Conservation (phyloP, 2,888 invertebrate species). For the Drosophila nigricruria region DNA sequence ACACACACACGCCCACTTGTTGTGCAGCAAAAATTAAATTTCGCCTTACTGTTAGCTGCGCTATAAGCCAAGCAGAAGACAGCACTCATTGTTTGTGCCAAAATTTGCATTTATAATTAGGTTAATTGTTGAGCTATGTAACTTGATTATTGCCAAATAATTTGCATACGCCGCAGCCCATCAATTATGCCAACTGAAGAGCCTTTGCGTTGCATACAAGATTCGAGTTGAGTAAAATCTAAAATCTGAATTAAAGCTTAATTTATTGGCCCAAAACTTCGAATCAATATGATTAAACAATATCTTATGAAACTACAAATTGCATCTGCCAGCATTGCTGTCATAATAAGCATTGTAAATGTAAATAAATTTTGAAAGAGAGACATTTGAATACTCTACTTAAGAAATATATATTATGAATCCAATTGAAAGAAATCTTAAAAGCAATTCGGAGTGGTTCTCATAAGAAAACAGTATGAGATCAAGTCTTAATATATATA, state of each 20-base stretch:
- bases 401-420: neutral
- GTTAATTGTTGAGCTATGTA: conserved; percentile 69
- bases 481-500: neutral
- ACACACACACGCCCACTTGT: neutral
- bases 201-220: conserved; percentile 18
- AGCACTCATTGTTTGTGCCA: conserved; percentile 61
- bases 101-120: conserved; percentile 77
- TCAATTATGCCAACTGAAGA: conserved; percentile 63
- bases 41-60: conserved; percentile 24
- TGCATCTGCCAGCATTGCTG: neutral
- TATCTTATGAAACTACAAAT: conserved; percentile 24
- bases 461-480: too few relatives aligned
- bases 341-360: conserved; percentile 17
- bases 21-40: conserved; percentile 46
- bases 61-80: conserved; percentile 16
- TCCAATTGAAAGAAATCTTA: too few relatives aligned
- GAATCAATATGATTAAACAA: conserved; percentile 48
- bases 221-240: conserved; percentile 2
- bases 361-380: neutral
- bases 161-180: conserved; percentile 61
- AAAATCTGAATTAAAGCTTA: conserved; percentile 30
- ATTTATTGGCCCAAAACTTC: conserved; percentile 46
- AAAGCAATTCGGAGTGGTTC: too few relatives aligned
- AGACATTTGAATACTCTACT: neutral
- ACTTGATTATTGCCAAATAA: conserved; percentile 68